Base-by-base conservation (phyloP, 2,888 invertebrate genomes). In the Pseudococcus longispinus region DNA sequence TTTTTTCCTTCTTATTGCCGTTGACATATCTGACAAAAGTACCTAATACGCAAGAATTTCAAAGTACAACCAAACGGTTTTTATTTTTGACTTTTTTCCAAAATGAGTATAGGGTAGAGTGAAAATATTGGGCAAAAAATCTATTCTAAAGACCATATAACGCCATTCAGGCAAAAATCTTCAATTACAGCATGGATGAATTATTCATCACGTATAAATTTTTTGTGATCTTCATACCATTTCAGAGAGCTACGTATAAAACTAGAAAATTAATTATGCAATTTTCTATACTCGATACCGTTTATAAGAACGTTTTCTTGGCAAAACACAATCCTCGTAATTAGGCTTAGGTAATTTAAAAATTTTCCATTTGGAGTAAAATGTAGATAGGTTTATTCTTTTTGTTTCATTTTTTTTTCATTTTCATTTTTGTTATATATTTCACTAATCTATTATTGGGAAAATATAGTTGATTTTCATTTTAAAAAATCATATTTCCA, bases 1-100 rank as follows among this genome's bases (percentile, higher is more conserved):
- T 84, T 65, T 86, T 80, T 80, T 80, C 46, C 32, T 86, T 80
- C 77, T 86, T 86, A 86, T 86, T 77, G 86, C 86, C 86, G 86
- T 77, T 80, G 44, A 86, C 86, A 86, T 86, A 77, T 86, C 80
- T 80, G 42, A 44, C 18, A 70, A 46, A 44, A 86, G 60, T 60
- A 65, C n/a, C 60, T 8, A 37, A 60, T 26, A 70, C 70, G 70
- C 70, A 70, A 70, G 23, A 70, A 29, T 70, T 70, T 70, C 70
- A 18, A 70, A 26, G 29, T 70, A 29, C 70, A 42, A 82, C 37
- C 44, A 82, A 82, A 82, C 60, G 60, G 20, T 20, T 60, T 60
- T 60, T 23, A 23, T 60, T 60, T 60, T 60, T 20, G 20, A 60
- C 20, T 23, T 60, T 55, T n/a, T 60, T 60, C 20, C 20, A 23